phyloP scores from a whole-genome alignment of 2,797 vertebrate species.

The Momotus momota region DNA sequence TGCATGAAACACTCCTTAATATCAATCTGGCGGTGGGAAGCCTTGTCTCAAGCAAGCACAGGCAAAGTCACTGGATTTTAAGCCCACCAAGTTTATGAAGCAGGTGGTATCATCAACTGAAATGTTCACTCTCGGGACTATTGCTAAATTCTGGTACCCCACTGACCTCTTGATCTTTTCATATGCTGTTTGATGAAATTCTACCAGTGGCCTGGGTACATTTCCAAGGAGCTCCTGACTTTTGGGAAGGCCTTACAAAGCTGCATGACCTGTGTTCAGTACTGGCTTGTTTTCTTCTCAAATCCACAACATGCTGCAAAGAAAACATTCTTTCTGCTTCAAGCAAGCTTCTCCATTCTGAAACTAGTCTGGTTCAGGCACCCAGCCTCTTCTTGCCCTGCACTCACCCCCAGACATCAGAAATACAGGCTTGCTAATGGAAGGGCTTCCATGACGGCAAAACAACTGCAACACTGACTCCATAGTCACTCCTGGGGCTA shows the following conservation, averaged over 20 bases:
- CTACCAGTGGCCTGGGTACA: not conserved
- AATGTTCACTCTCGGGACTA: not conserved
- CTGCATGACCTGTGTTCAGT: not conserved
- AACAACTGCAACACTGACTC: not conserved
- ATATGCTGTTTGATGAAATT: not conserved
- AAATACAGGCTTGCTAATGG: not conserved
- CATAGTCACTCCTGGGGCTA: not conserved
- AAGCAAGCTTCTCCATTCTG: not conserved
- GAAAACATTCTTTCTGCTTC: slow-evolving; percentile 49
- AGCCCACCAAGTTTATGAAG: not conserved
- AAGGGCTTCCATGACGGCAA: not conserved
- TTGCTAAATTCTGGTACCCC: not conserved
- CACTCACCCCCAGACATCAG: not conserved
- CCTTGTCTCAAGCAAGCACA: not conserved
- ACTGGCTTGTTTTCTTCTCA: slow-evolving; percentile 24
- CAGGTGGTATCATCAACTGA: not conserved
- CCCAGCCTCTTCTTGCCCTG: not conserved
- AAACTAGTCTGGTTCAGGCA: not conserved
- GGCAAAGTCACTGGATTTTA: not conserved
- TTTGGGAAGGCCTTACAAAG: slow-evolving; percentile 61
- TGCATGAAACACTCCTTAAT: too few relatives aligned
- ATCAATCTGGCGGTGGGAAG: not conserved
- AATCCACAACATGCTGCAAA: slow-evolving; percentile 15
- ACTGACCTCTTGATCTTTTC: not conserved
- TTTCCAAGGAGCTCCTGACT: slow-evolving; percentile 28